Evolutionary conservation across 2,113 vertebrate species (phyloP).

Genomic region (Hypocryptadius cinnamomeus): DNA sequence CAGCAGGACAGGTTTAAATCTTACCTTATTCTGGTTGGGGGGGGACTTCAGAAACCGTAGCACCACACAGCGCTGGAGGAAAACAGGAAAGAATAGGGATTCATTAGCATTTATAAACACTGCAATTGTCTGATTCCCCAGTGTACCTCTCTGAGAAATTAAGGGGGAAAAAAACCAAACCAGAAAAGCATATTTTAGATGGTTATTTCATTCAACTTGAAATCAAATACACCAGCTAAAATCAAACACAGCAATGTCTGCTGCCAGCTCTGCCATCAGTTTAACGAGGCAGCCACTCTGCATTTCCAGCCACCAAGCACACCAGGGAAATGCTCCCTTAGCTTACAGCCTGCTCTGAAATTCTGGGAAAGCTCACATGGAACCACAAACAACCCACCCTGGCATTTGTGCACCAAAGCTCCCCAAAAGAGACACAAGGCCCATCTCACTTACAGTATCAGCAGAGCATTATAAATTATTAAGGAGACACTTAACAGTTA

Average conservation of each 20-base stretch:
- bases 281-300: not conserved
- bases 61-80: slow-evolving; percentile 84
- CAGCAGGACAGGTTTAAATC: not conserved
- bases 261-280: not conserved
- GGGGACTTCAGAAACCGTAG: slow-evolving; percentile 90
- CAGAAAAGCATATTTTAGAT: not conserved
- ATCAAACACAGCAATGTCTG: not conserved
- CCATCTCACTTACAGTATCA: not conserved
- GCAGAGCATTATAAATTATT: not conserved
- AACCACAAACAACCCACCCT: not conserved
- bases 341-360: not conserved
- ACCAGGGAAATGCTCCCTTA: not conserved
- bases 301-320: not conserved
- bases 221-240: not conserved
- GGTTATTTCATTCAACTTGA: not conserved
- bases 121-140: not conserved
- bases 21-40: slow-evolving; percentile 81
- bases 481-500: not conserved
- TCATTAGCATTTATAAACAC: not conserved
- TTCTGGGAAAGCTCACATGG: not conserved
- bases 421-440: not conserved
- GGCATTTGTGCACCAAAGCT: not conserved
- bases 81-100: not conserved
- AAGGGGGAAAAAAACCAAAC: rapidly evolving
- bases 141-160: not conserved